phyloP scores from a whole-genome alignment of 1,140 invertebrate species.

The Caerostris darwini region DNA sequence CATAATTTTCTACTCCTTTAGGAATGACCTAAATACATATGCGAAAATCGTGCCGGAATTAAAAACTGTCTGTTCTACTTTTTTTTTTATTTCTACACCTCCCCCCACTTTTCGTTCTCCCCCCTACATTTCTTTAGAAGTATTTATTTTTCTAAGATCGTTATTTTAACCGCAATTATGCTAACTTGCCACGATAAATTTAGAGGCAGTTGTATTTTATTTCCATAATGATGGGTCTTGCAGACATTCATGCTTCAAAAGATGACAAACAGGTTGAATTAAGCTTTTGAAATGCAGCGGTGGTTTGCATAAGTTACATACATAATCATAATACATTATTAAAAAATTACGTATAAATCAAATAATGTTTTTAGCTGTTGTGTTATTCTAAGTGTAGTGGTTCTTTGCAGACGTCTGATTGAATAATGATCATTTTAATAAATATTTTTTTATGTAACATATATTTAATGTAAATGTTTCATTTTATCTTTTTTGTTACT shows the following conservation, averaged over 20 bases:
- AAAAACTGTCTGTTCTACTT: constrained; percentile 60
- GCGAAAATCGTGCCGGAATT: constrained; percentile 71
- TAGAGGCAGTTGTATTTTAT: not conserved
- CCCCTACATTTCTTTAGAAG: not conserved
- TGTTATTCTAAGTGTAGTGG: too few relatives aligned
- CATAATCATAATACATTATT: too few relatives aligned
- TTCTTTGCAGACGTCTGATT: too few relatives aligned
- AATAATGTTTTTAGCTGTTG: too few relatives aligned
- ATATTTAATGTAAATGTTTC: too few relatives aligned
- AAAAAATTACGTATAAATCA: too few relatives aligned
- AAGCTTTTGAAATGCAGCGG: not conserved
- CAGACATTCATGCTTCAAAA: not conserved
- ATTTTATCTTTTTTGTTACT: too few relatives aligned
- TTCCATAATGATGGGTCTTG: constrained; percentile 8
- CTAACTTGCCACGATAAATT: constrained; percentile 1
- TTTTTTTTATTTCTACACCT: constrained; percentile 3
- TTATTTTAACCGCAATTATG: constrained; percentile 24
- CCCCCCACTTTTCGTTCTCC: not conserved
- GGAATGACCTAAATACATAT: constrained; percentile 74
- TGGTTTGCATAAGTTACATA: not conserved
- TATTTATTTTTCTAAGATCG: not conserved
- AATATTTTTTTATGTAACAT: too few relatives aligned
- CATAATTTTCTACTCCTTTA: constrained; percentile 66
- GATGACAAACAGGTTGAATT: not conserved
- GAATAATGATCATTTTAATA: too few relatives aligned